These are phyloP conservation scores for Drosophila anceps DNA, from an alignment of 2,888 invertebrate species.

Conservation along the genomic window DNA sequence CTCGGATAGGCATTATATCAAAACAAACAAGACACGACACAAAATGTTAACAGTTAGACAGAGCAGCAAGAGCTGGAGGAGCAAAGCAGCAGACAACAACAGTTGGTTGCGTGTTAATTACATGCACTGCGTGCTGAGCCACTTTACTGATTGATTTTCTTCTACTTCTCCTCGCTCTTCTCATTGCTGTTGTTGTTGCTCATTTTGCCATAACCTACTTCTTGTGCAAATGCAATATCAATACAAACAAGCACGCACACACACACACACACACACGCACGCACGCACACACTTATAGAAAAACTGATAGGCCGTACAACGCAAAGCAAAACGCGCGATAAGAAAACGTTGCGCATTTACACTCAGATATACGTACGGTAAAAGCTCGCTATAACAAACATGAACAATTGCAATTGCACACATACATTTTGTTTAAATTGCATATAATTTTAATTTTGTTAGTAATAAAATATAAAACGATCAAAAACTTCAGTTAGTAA, in stretches of 20 bases:
- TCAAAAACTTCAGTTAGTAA: neutral
- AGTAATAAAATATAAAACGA: neutral
- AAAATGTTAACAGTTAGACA: slow-evolving; percentile 21
- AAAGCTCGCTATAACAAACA: slow-evolving; percentile 1
- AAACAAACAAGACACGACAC: slow-evolving; percentile 48
- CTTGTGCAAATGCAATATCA: slow-evolving; percentile 66
- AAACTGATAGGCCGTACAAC: slow-evolving; percentile 54
- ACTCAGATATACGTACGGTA: slow-evolving; percentile 22
- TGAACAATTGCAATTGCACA: neutral
- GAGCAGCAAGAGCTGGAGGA: slow-evolving; percentile 4
- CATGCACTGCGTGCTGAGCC: slow-evolving; percentile 58
- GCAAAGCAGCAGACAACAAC: slow-evolving; percentile 22
- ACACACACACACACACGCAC: slow-evolving; percentile 3
- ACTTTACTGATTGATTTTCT: slow-evolving; percentile 64
- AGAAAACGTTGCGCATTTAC: slow-evolving; percentile 75
- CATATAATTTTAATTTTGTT: neutral
- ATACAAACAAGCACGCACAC: slow-evolving; percentile 34
- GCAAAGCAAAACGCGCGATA: slow-evolving; percentile 62
- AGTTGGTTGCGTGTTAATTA: slow-evolving; percentile 73
- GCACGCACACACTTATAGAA: slow-evolving; percentile 30
- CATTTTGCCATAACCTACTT: slow-evolving; percentile 76
- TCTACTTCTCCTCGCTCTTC: slow-evolving; percentile 18
- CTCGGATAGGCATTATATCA: slow-evolving; percentile 5
- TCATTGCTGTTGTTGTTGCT: slow-evolving; percentile 38
- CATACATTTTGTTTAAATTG: neutral